phyloP scores from a whole-genome alignment of 2,113 vertebrate genomes.

The Cyanistes caeruleus region DNA sequence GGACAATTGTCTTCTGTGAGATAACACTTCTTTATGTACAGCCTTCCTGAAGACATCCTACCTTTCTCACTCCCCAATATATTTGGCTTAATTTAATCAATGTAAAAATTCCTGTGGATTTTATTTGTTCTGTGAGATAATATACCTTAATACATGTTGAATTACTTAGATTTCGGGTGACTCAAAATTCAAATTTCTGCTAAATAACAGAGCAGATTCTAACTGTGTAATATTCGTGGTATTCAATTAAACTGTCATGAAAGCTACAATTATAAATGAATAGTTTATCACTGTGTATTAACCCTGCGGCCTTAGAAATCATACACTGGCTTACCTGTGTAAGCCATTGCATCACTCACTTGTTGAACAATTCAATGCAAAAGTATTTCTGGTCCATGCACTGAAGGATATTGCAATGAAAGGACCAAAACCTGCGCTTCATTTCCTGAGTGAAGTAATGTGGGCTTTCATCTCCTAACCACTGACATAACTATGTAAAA shows the following conservation, averaged over 20 bases:
- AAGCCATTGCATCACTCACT: conserved; percentile 37
- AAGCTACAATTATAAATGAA: conserved; percentile 58
- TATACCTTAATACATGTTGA: neutral
- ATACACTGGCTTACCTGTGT: neutral
- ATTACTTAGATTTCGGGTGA: conserved; percentile 7
- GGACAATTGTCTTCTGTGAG: accelerated
- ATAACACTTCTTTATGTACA: neutral
- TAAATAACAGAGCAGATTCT: conserved; percentile 50
- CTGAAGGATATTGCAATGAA: conserved; percentile 55
- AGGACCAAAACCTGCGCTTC: conserved; percentile 44
- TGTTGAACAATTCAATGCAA: conserved; percentile 44
- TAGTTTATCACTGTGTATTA: conserved; percentile 63
- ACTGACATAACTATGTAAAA: conserved; percentile 44
- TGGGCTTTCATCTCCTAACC: conserved; percentile 60
- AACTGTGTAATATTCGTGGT: conserved; percentile 8
- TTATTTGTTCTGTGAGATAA: neutral
- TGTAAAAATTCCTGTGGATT: neutral
- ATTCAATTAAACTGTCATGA: conserved; percentile 24
- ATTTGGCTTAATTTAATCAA: neutral
- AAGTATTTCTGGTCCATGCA: conserved; percentile 31
- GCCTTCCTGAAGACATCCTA: neutral
- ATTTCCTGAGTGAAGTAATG: conserved; percentile 48
- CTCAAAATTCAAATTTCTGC: conserved; percentile 47
- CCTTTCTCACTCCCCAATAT: neutral
- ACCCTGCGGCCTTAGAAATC: conserved; percentile 45